These are phyloP conservation scores for Pimephales promelas DNA, from an alignment of 2,113 vertebrate genomes.

Conservation along the genomic window DNA sequence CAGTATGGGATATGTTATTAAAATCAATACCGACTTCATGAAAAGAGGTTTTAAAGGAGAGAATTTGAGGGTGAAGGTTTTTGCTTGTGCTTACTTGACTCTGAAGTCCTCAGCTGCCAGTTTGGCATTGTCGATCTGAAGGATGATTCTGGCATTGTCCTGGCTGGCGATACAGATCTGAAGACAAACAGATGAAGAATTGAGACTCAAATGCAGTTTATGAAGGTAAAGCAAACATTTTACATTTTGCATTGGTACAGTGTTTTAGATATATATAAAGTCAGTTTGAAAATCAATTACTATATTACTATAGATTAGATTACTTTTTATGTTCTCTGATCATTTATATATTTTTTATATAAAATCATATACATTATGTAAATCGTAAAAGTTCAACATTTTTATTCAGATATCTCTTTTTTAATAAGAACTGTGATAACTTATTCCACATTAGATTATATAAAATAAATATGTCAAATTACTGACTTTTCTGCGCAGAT, in stretches of 20 bases:
- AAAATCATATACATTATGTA: too few species aligned
- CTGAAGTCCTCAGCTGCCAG: constrained; percentile 86
- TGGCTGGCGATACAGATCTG: constrained; percentile 73
- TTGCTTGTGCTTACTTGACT: constrained; percentile 78
- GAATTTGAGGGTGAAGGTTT: not conserved
- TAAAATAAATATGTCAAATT: not conserved
- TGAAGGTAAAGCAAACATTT: not conserved
- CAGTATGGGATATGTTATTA: not conserved
- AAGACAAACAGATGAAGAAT: constrained; percentile 1
- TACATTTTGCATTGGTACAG: not conserved
- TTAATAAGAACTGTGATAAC: too few species aligned
- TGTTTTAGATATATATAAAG: not conserved
- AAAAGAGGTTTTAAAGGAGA: not conserved
- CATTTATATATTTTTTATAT: not conserved
- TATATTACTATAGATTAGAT: not conserved
- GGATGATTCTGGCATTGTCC: constrained; percentile 75
- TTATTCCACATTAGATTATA: not conserved
- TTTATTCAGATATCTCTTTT: too few species aligned
- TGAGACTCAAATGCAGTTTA: not conserved
- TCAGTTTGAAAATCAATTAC: not conserved
- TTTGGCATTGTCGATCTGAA: constrained; percentile 85
- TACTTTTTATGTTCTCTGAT: not conserved
- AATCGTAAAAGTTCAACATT: too few species aligned
- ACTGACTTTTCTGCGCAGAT: constrained; percentile 73
- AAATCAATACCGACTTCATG: not conserved